Base-by-base conservation (phyloP, 2,113 vertebrate genomes). In the Ictidomys tridecemlineatus region DNA sequence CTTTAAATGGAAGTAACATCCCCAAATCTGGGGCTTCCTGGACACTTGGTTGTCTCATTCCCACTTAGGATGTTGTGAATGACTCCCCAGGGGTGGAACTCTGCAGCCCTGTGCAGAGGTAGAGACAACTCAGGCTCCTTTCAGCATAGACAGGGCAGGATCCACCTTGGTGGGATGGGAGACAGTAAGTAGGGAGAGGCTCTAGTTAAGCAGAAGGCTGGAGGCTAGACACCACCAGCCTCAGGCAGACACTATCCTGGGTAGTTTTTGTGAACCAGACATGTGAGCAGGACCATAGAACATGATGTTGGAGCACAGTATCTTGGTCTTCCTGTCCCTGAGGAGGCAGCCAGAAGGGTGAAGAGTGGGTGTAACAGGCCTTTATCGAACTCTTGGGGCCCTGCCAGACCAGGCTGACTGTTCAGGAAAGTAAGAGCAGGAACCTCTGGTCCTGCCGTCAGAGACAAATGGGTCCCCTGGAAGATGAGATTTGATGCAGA, bases 391-490 rank as follows among this genome's bases (percentile, higher is more conserved):
- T 74, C 39, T 32, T 17, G 58, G 84, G 61, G 42, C n/a, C 51
- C 91, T 91, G 77, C 5, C 69, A 58, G 79, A 79, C 45, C 37
- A 93, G 85, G 77, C 24, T 88, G 76, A 84, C 70, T 95, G 20
- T 58, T 76, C 45, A 67, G 51, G n/a, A 89, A 85, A 79, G 5
- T n/a, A 32, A 63, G 26, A 89, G 61, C 48, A 72, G 82, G 80
- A 77, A n/a, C 10, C n/a, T 95, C 51, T 77, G 70, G n/a, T 77
- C 70, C 28, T 78, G 34, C 58, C 26, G 7, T 30, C 22, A 61
- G 87, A 92, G 65, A 88, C 14, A 22, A 28, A 65, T 1, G 85
- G 80, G 80, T 37, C 16, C 32, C 42, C 14, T 11, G 2, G 24
- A 53, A 34, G 69, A 51, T 2, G 37, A 37, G 63, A 67, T 48